Conservation (phyloP, 2,797 vertebrate genomes). For the Leptodactylus fallax region DNA sequence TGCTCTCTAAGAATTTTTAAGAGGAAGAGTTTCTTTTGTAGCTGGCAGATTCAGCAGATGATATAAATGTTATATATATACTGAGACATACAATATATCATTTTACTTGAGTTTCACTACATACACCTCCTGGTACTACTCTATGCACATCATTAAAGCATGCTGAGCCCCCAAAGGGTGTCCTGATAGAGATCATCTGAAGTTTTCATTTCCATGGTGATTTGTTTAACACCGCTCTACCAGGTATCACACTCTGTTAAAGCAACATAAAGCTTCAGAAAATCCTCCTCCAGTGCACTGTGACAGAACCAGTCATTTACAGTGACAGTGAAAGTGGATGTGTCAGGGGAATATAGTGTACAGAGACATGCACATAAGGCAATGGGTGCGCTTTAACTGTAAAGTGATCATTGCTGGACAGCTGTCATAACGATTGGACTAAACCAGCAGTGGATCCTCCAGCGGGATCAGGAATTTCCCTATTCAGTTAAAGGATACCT, state of each 20-base stretch:
- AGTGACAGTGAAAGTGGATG: slow-evolving; percentile 51
- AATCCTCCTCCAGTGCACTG: neutral
- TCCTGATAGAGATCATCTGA: neutral
- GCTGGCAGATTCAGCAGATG: neutral
- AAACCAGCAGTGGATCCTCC: neutral
- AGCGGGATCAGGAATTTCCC: too few species aligned
- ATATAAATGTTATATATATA: neutral
- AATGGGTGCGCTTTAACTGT: neutral
- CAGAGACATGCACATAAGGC: neutral
- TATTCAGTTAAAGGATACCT: too few species aligned
- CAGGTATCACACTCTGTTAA: slow-evolving; percentile 5
- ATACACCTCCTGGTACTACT: neutral
- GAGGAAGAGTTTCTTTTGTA: neutral
- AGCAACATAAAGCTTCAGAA: slow-evolving; percentile 42
- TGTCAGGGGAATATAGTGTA: slow-evolving; percentile 19
- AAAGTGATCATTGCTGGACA: neutral
- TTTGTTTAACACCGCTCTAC: slow-evolving; percentile 1
- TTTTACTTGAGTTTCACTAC: neutral
- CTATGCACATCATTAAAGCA: neutral
- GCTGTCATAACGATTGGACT: neutral
- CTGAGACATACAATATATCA: neutral
- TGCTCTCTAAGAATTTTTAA: neutral
- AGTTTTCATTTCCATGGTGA: neutral
- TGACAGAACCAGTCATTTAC: slow-evolving; percentile 36
- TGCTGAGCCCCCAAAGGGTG: neutral